Evolutionary conservation across 2,888 invertebrate species (phyloP), one percentile per base, ranked within the genome.

Genomic region (Agonopterix heracliana): DNA sequence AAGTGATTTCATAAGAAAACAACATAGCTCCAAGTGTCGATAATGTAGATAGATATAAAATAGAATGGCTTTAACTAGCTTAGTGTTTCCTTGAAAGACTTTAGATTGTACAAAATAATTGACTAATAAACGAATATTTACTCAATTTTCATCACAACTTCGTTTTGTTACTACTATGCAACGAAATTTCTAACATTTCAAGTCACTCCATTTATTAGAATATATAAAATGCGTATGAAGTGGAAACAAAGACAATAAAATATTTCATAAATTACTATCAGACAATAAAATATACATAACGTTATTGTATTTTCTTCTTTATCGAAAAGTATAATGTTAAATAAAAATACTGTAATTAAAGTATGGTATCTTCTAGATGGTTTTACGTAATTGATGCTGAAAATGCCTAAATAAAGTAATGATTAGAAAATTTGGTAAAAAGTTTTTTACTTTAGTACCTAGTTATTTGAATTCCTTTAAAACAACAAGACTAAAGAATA

Each of bases 21-120:
- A 46, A 49, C 35, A 49, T 52, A 49, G 52, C 45, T 50, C 34
- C 47, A 45, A 52, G 13, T 36, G 26, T 54, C 47, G 59, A 53
- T 54, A 64, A 60, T 60, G 58, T 70, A 74, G 66, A 60, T 56
- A 55, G 56, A 26, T 58, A 55, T 82, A 82, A 81, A 72, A 83
- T 85, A 84, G 85, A 76, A 79, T 53, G 78, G 86, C 86, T 87
- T 87, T 87, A 87, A 87, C 61, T 87, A 87, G 85, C 74, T 85
- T 86, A 86, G 85, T 71, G 67, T 80, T 78, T 81, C 68, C 77
- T 66, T 78, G 67, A 74, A 85, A 84, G 83, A 84, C 84, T 80
- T 75, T 84, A 84, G 83, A 81, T 64, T 79, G 81, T 82, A 82
- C 79, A 81, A 80, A 81, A 60, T 61, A 63, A 59, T 13, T 61